Evolutionary conservation across 2,888 invertebrate species (phyloP).

Genomic region (Epistrophe eligans): DNA sequence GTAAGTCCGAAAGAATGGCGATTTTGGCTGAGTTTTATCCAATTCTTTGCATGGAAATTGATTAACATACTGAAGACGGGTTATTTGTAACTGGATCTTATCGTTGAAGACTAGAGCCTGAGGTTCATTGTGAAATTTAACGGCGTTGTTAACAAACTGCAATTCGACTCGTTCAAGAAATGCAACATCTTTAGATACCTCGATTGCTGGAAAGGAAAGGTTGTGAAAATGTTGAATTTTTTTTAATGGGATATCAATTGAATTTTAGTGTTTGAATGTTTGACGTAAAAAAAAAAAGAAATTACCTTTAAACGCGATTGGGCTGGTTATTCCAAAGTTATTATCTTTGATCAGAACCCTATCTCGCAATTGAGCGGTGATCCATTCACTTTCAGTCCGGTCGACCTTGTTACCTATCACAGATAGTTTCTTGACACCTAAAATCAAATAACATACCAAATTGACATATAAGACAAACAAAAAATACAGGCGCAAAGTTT

Average conservation of each 20-base stretch:
- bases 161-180: conserved; percentile 80
- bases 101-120: conserved; percentile 80
- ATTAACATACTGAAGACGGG: conserved; percentile 80
- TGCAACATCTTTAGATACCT: conserved; percentile 78
- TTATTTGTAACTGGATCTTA: conserved; percentile 80
- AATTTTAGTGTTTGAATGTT: too few species aligned
- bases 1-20: conserved; percentile 80
- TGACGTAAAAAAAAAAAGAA: too few species aligned
- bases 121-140: conserved; percentile 78
- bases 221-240: neutral
- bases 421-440: conserved; percentile 66
- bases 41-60: conserved; percentile 80
- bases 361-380: conserved; percentile 80
- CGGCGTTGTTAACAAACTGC: conserved; percentile 81
- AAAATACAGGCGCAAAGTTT: too few species aligned
- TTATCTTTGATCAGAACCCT: conserved; percentile 81
- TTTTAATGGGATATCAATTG: too few species aligned
- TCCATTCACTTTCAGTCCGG: conserved; percentile 82
- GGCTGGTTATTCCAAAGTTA: conserved; percentile 81
- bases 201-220: conserved; percentile 77
- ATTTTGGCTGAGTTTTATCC: conserved; percentile 78
- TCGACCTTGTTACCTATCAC: conserved; percentile 81
- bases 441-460: too few species aligned
- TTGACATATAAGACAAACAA: neutral
- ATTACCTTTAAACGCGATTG: conserved; percentile 81